phyloP scores from a whole-genome alignment of 2,113 vertebrate genomes.

The Pluvialis apricaria region DNA sequence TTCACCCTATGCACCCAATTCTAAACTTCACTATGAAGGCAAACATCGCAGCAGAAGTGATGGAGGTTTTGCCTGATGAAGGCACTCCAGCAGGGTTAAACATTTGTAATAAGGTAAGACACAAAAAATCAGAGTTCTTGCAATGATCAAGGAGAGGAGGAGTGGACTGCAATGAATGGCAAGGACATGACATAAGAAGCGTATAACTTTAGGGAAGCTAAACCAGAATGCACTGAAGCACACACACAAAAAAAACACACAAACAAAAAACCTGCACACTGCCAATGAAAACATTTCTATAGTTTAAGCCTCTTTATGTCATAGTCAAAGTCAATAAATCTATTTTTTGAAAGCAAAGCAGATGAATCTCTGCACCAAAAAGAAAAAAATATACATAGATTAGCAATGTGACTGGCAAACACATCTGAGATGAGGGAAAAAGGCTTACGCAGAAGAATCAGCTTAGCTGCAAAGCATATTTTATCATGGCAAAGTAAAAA shows the following conservation, averaged over 20 bases:
- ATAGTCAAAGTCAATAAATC: conserved; percentile 55
- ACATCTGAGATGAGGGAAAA: conserved; percentile 76
- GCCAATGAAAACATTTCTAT: conserved; percentile 68
- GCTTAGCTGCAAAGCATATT: conserved; percentile 79
- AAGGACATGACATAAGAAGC: conserved; percentile 63
- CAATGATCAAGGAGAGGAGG: conserved; percentile 24
- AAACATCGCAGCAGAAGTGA: neutral
- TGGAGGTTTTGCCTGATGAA: neutral
- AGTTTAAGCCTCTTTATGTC: conserved; percentile 60
- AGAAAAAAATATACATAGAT: conserved; percentile 73
- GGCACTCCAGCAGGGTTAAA: neutral
- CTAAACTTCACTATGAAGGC: neutral
- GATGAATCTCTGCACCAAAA: conserved; percentile 73
- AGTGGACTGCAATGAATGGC: conserved; percentile 54
- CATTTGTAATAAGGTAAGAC: conserved; percentile 8
- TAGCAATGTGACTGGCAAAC: conserved; percentile 91
- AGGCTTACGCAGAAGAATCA: conserved; percentile 71
- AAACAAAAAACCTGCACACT: conserved; percentile 33
- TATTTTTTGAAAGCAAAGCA: conserved; percentile 73
- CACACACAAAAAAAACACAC: neutral
- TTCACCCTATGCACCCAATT: neutral
- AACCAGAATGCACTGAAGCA: conserved; percentile 71
- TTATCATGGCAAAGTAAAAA: conserved; percentile 73
- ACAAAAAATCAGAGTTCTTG: conserved; percentile 55
- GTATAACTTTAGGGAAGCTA: conserved; percentile 62